These are phyloP conservation scores for Cephonodes hylas DNA, from an alignment of 2,888 invertebrate species.

Conservation along the genomic window DNA sequence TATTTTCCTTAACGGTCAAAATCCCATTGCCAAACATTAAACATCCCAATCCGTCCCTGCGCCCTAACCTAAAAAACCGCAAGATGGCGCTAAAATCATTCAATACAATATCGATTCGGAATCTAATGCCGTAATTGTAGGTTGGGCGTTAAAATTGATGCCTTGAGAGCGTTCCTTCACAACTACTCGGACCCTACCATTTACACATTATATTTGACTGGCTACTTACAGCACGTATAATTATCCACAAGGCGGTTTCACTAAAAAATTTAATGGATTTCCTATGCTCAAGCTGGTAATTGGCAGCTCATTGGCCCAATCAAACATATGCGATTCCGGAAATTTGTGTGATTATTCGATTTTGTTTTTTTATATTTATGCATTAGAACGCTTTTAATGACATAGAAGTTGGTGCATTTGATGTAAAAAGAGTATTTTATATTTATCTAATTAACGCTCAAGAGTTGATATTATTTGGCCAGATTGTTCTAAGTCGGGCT, in stretches of 20 bases:
- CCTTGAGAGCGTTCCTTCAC: constrained; percentile 55
- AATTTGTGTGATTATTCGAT: constrained; percentile 28
- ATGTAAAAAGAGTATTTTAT: no score
- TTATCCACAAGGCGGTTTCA: constrained; percentile 66
- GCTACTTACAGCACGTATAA: constrained; percentile 72
- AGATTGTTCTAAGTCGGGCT: no score
- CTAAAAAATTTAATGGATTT: constrained; percentile 72
- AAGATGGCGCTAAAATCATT: constrained; percentile 54
- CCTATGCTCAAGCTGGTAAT: constrained; percentile 53
- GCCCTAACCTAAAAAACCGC: constrained; percentile 40
- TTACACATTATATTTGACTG: constrained; percentile 79
- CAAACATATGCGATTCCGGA: constrained; percentile 54
- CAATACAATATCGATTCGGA: constrained; percentile 74
- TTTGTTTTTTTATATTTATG: background rate
- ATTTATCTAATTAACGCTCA: no score
- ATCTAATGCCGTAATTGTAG: constrained; percentile 76
- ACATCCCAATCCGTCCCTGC: constrained; percentile 49
- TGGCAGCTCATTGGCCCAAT: constrained; percentile 53
- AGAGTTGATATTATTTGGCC: no score
- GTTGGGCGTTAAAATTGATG: constrained; percentile 74
- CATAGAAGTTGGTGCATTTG: no score
- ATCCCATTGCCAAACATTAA: no score
- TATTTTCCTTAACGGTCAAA: no score
- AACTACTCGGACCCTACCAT: constrained; percentile 68
- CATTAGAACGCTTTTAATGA: no score